A percentile compares a stretch with the other conserved stretches of the same genome.
These are phyloP conservation scores for Sicus ferrugineus DNA, from an alignment of 2,888 invertebrate genomes.

Conservation along the genomic window DNA sequence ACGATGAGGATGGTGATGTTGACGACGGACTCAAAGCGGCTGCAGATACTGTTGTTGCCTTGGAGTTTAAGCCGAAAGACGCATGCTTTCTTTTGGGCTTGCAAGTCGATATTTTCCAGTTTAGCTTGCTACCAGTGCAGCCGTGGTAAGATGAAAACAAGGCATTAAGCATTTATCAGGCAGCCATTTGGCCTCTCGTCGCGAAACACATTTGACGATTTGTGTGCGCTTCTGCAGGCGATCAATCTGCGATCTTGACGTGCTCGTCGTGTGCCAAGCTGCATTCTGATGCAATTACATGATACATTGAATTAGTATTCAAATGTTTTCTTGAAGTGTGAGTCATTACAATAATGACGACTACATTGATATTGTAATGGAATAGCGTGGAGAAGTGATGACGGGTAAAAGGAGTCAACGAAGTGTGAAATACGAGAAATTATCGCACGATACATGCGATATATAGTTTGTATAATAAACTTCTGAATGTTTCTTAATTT, in stretches of 20 bases:
- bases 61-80: constrained; percentile 4
- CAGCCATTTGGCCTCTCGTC: neutral
- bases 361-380: constrained; percentile 14
- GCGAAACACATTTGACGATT: too few relatives aligned
- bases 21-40: constrained; percentile 2
- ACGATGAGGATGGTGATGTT: neutral
- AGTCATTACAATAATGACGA: neutral
- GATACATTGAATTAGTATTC: neutral
- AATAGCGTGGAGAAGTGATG: neutral
- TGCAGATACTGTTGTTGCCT: neutral
- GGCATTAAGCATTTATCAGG: neutral
- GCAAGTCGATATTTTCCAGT: neutral
- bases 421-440: neutral
- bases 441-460: too few relatives aligned
- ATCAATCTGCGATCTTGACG: constrained; percentile 18
- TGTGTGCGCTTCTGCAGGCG: neutral
- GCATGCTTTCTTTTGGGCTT: constrained; percentile 26
- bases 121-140: neutral
- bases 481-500: too few relatives aligned
- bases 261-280: constrained; percentile 36
- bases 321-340: neutral
- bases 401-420: neutral
- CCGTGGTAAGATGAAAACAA: neutral
- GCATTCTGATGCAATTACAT: constrained; percentile 33
- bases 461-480: too few relatives aligned